These are phyloP conservation scores for Stichodactyla mertensii DNA, from an alignment of 64 coral and sea anemone species.

Conservation along the genomic window DNA sequence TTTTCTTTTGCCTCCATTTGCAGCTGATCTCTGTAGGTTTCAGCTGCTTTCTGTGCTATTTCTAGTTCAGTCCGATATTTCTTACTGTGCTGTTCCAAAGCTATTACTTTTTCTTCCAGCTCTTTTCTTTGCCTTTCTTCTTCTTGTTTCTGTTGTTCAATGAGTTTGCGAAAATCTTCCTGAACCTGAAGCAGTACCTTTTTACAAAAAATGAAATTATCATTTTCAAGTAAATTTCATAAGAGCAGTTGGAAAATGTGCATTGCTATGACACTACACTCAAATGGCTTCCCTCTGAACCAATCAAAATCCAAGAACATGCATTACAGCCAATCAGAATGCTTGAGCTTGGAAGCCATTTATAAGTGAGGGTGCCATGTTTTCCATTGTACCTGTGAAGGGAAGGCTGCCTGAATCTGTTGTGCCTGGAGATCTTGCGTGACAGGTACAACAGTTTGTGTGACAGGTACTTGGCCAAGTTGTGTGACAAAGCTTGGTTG, in stretches of 20 bases:
- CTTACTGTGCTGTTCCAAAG: constrained; percentile 72
- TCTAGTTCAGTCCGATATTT: constrained; percentile 91
- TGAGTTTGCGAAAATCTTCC: constrained; percentile 81
- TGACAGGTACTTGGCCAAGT: constrained; percentile 20
- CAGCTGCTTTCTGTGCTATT: constrained; percentile 82
- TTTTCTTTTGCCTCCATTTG: constrained; percentile 70
- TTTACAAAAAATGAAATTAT: not conserved
- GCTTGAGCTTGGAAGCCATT: too few species aligned
- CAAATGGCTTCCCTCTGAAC: too few species aligned
- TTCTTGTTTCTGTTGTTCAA: constrained; percentile 74
- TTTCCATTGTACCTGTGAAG: not conserved
- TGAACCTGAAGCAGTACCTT: constrained; percentile 75
- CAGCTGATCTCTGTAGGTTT: constrained; percentile 68
- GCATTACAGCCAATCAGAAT: too few species aligned
- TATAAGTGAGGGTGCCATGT: too few species aligned
- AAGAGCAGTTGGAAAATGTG: too few species aligned
- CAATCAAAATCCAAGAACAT: not conserved
- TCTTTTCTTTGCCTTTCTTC: constrained; percentile 81
- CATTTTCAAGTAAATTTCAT: too few species aligned
- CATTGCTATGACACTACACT: too few species aligned
- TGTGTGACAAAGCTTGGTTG: constrained; percentile 72
- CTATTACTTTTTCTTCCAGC: constrained; percentile 79
- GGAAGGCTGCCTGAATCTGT: not conserved
- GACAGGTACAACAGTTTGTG: not conserved
- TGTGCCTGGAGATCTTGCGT: not conserved